phyloP scores from a whole-genome alignment of 2,113 vertebrate genomes.

The Ranitomeya imitator region DNA sequence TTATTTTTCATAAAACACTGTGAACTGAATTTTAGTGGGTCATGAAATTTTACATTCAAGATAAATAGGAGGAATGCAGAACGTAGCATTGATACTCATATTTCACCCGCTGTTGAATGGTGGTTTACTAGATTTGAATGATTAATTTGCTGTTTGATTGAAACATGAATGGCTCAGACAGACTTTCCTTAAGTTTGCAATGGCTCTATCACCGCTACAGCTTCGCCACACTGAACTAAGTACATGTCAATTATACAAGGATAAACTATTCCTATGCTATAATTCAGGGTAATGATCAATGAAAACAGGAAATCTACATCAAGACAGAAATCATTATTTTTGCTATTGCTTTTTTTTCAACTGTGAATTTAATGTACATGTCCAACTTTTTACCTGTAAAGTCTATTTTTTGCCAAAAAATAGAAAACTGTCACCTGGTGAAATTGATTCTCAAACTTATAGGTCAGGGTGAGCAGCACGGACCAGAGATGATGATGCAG shows the following conservation, averaged over 20 bases:
- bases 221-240: slow-evolving; percentile 68
- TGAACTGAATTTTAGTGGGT: slow-evolving; percentile 96
- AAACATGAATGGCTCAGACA: slow-evolving; percentile 72
- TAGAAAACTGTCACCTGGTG: not conserved
- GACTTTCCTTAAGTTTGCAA: slow-evolving; percentile 69
- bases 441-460: too few relatives aligned
- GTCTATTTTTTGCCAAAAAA: not conserved
- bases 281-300: slow-evolving; percentile 65
- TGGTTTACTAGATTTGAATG: slow-evolving; percentile 76
- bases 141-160: slow-evolving; percentile 77
- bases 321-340: slow-evolving; percentile 60
- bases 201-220: slow-evolving; percentile 72
- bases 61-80: slow-evolving; percentile 79
- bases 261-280: slow-evolving; percentile 67
- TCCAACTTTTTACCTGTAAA: not conserved
- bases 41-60: slow-evolving; percentile 84
- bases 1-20: slow-evolving; percentile 98
- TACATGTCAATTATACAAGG: slow-evolving; percentile 66
- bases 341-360: not conserved
- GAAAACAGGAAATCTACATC: slow-evolving; percentile 64
- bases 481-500: too few relatives aligned
- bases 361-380: not conserved
- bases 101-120: slow-evolving; percentile 79
- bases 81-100: slow-evolving; percentile 79
- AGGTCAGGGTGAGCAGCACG: too few relatives aligned